Percentiles rank a stretch among this genome's conserved stretches.
phyloP scores from a whole-genome alignment of 2,888 invertebrate species.

The Plusia festucae region DNA sequence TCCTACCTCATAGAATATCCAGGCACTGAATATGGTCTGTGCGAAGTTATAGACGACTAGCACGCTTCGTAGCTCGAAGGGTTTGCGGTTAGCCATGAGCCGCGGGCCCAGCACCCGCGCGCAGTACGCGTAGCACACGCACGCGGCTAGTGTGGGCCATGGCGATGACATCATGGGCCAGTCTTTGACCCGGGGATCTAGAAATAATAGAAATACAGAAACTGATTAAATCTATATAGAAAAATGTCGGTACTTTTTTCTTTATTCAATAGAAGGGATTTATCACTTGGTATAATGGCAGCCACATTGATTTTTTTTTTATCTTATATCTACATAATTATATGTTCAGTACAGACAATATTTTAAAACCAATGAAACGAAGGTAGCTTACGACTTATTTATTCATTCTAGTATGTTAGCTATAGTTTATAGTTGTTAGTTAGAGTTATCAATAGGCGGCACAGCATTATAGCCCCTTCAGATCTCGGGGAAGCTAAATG shows the following conservation, averaged over 20 bases:
- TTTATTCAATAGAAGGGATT: too few relatives aligned
- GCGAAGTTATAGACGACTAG: conserved; percentile 96
- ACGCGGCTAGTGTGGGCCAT: conserved; percentile 94
- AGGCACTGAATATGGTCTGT: conserved; percentile 96
- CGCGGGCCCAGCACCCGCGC: conserved; percentile 95
- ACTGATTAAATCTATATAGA: background rate
- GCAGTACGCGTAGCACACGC: conserved; percentile 95
- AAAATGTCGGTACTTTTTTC: conserved; percentile 6
- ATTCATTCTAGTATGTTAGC: too few relatives aligned
- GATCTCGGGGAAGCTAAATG: too few relatives aligned
- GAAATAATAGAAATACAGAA: conserved; percentile 61
- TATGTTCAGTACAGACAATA: too few relatives aligned
- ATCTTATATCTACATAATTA: too few relatives aligned
- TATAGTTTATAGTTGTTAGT: too few relatives aligned
- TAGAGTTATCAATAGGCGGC: too few relatives aligned
- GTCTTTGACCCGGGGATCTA: conserved; percentile 96
- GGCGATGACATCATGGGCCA: conserved; percentile 98
- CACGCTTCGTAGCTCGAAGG: conserved; percentile 93
- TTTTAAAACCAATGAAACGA: too few relatives aligned
- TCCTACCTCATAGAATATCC: conserved; percentile 97
- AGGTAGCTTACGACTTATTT: too few relatives aligned
- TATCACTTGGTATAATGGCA: background rate
- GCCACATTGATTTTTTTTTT: too few relatives aligned
- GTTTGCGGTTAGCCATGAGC: conserved; percentile 96
- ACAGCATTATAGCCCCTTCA: too few relatives aligned